Evolutionary conservation across 2,113 vertebrate genomes (phyloP).

Genomic region (Prunella himalayana): DNA sequence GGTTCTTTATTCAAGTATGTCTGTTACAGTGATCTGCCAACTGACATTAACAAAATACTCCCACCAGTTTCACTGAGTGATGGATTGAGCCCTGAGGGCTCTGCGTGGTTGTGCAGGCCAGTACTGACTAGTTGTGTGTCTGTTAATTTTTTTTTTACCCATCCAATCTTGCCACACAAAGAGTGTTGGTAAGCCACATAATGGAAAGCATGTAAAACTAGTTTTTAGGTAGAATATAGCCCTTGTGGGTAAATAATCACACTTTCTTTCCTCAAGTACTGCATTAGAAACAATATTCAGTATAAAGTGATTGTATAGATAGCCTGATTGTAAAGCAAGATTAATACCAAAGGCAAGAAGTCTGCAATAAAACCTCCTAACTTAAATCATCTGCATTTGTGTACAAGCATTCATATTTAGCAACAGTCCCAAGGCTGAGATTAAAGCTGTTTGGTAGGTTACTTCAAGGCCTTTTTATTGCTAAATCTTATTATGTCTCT

Average conservation of each 20-base stretch:
- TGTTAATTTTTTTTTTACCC: background rate
- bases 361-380: slow-evolving; percentile 74
- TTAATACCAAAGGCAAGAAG: slow-evolving; percentile 76
- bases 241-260: slow-evolving; percentile 66
- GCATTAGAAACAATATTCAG: slow-evolving; percentile 58
- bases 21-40: background rate
- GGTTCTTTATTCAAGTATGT: background rate
- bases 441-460: slow-evolving; percentile 84
- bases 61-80: background rate
- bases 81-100: background rate
- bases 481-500: slow-evolving; percentile 86
- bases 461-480: slow-evolving; percentile 86
- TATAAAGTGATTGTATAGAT: slow-evolving; percentile 71
- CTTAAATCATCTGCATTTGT: slow-evolving; percentile 80
- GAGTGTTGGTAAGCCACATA: slow-evolving; percentile 36
- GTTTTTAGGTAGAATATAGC: slow-evolving; percentile 62
- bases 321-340: slow-evolving; percentile 77
- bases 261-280: slow-evolving; percentile 29
- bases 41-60: slow-evolving; percentile 18
- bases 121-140: background rate
- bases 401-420: slow-evolving; percentile 80
- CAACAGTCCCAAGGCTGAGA: slow-evolving; percentile 83
- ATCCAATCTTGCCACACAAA: background rate
- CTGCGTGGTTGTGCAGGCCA: background rate
- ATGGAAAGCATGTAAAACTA: slow-evolving; percentile 50